Conservation (phyloP, 1,140 invertebrate species). For the Trichogramma pretiosum region DNA sequence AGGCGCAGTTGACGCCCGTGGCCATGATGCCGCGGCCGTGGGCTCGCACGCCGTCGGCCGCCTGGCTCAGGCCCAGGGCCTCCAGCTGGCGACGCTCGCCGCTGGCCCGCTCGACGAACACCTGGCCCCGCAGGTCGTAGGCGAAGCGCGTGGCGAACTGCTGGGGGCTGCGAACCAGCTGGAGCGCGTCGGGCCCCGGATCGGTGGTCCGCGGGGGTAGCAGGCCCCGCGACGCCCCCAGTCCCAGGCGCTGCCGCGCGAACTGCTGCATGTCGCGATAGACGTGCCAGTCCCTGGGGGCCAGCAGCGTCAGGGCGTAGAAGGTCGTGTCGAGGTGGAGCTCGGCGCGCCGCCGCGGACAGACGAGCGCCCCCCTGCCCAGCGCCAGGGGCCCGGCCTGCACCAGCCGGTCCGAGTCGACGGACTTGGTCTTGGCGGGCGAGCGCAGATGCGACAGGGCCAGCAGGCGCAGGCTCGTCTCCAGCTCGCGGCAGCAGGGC, state of each 20-base stretch:
- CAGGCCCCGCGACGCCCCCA: slow-evolving; percentile 80
- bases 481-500: slow-evolving; percentile 75
- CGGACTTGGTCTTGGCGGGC: slow-evolving; percentile 50
- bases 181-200: slow-evolving; percentile 93
- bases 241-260: slow-evolving; percentile 74
- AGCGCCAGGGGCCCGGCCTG: slow-evolving; percentile 29
- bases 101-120: slow-evolving; percentile 87
- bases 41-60: slow-evolving; percentile 95
- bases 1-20: slow-evolving; percentile 94
- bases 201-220: slow-evolving; percentile 94
- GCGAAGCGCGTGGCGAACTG: slow-evolving; percentile 89
- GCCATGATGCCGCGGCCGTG: slow-evolving; percentile 97
- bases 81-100: slow-evolving; percentile 93
- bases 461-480: slow-evolving; percentile 82
- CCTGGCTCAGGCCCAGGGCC: slow-evolving; percentile 90
- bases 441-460: slow-evolving; percentile 73
- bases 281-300: slow-evolving; percentile 94
- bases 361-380: slow-evolving; percentile 22
- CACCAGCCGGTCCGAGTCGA: slow-evolving; percentile 22
- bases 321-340: slow-evolving; percentile 91
- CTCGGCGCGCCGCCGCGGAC: slow-evolving; percentile 53
- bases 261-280: slow-evolving; percentile 86
- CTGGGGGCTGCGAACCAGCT: slow-evolving; percentile 96
- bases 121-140: slow-evolving; percentile 96
- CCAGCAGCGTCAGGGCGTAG: slow-evolving; percentile 96